Percentiles rank a stretch among this genome's conserved stretches.
phyloP scores from a whole-genome alignment of 2,888 invertebrate species.

The Dione vanillae region DNA sequence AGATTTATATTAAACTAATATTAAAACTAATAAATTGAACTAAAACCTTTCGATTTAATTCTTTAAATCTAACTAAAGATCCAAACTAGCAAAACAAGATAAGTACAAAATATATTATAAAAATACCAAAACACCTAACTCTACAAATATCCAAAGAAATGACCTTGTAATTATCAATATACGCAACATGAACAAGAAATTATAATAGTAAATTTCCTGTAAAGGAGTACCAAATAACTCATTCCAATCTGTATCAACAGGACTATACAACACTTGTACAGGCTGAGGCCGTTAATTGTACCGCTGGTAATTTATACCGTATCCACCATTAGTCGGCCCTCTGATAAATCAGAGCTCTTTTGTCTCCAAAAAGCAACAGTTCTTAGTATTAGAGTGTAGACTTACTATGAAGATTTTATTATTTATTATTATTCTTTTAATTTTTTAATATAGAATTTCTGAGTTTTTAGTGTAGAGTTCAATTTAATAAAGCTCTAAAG shows the following conservation, averaged over 20 bases:
- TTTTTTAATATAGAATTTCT: too few relatives aligned
- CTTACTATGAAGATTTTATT: too few relatives aligned
- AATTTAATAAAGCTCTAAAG: too few relatives aligned
- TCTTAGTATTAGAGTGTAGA: slow-evolving; percentile 44
- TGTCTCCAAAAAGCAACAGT: slow-evolving; percentile 63
- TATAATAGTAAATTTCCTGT: background rate
- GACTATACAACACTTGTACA: slow-evolving; percentile 39
- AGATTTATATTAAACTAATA: too few relatives aligned
- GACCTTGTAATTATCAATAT: too few relatives aligned
- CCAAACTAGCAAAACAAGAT: too few relatives aligned
- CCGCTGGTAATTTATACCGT: slow-evolving; percentile 66
- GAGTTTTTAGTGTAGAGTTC: too few relatives aligned
- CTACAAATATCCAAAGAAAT: background rate
- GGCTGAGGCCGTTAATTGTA: slow-evolving; percentile 62
- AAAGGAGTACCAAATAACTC: slow-evolving; percentile 23
- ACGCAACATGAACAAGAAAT: background rate
- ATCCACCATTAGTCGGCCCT: slow-evolving; percentile 61
- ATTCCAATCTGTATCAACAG: slow-evolving; percentile 21
- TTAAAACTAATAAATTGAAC: too few relatives aligned
- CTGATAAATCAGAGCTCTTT: slow-evolving; percentile 73
- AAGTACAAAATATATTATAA: too few relatives aligned
- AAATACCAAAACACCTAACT: background rate
- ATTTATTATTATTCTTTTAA: too few relatives aligned
- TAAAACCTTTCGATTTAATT: too few relatives aligned
- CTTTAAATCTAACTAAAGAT: too few relatives aligned